phyloP scores from a whole-genome alignment of 2,113 vertebrate species.

The Podilymbus podiceps region DNA sequence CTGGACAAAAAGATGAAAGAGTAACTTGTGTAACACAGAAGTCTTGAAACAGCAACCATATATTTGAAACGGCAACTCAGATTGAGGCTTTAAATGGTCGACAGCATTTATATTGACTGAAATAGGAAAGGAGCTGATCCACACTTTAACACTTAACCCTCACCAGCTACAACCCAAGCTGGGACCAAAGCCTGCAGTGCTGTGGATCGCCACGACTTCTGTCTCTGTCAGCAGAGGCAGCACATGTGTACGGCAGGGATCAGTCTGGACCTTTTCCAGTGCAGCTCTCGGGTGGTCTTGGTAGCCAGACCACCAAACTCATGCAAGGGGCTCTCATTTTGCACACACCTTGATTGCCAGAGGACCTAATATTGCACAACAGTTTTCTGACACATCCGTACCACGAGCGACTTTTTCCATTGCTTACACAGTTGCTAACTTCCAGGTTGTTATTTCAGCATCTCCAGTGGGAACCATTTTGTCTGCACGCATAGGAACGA shows the following conservation, averaged over 20 bases:
- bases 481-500: not conserved
- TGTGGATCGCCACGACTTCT: not conserved
- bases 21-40: not conserved
- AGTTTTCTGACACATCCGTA: not conserved
- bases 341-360: not conserved
- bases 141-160: not conserved
- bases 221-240: not conserved
- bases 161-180: not conserved
- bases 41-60: not conserved
- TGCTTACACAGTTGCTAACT: not conserved
- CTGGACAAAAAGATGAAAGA: not conserved
- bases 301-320: not conserved
- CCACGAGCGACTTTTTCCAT: not conserved
- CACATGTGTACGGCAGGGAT: not conserved
- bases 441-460: not conserved
- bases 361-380: not conserved
- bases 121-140: not conserved
- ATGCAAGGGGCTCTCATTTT: not conserved
- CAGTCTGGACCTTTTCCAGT: not conserved
- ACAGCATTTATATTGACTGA: not conserved
- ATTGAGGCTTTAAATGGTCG: not conserved
- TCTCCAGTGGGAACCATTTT: not conserved
- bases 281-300: not conserved
- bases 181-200: not conserved
- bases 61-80: not conserved